Conservation (phyloP, 1,140 invertebrate species). For the Sinella curviseta region DNA sequence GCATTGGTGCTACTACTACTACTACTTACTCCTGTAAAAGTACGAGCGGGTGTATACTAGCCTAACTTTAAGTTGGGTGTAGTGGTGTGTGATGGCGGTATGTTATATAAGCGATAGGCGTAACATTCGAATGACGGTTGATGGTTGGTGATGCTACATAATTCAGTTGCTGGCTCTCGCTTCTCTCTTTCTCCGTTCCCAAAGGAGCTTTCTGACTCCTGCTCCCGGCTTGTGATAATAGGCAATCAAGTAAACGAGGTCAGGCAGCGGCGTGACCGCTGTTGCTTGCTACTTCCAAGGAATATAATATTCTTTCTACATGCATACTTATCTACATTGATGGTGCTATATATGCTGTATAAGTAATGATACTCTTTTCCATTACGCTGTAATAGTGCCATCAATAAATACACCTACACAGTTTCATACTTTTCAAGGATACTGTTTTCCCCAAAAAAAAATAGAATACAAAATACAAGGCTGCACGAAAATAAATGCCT, state of each 20-base stretch:
- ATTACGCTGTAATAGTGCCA: background rate
- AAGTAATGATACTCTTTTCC: background rate
- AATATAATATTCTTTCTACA: too few relatives aligned
- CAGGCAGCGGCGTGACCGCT: constrained; percentile 25
- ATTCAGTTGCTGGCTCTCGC: constrained; percentile 15
- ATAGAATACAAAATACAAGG: too few relatives aligned
- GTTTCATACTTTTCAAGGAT: background rate
- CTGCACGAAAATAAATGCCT: too few relatives aligned
- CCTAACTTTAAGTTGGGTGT: too few relatives aligned
- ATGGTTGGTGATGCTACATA: constrained; percentile 24
- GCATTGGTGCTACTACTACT: too few relatives aligned
- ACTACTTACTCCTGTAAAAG: too few relatives aligned
- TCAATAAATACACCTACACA: background rate
- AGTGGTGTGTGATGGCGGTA: too few relatives aligned
- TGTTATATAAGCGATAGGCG: too few relatives aligned
- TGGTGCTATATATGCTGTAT: background rate
- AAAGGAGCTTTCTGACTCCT: constrained; percentile 22
- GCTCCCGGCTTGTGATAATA: constrained; percentile 18
- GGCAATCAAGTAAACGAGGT: constrained; percentile 26
- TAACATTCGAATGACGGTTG: constrained; percentile 10
- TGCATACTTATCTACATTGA: background rate
- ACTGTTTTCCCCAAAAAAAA: too few relatives aligned
- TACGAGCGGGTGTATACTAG: too few relatives aligned
- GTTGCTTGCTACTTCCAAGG: background rate
- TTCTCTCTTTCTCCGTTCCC: constrained; percentile 4